phyloP scores from a whole-genome alignment of 2,888 invertebrate genomes.

The Frankliniella fusca region DNA sequence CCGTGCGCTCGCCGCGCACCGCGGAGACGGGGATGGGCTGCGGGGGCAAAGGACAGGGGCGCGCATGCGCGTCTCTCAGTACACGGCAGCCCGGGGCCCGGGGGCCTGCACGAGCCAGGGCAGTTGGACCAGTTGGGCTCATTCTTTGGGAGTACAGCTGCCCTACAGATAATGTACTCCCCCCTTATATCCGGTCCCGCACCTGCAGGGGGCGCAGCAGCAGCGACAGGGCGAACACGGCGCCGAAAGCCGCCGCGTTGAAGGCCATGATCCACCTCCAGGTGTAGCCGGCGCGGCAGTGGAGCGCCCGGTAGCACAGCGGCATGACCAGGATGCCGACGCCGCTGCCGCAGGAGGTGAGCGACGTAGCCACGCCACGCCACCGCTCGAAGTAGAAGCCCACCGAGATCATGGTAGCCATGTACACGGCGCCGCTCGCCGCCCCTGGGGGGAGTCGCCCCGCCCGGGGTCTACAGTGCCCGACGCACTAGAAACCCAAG shows the following conservation, averaged over 20 bases:
- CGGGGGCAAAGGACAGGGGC: too few relatives aligned
- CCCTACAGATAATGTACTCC: too few relatives aligned
- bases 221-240: constrained; percentile 13
- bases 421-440: constrained; percentile 6
- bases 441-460: not conserved
- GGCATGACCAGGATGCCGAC: constrained; percentile 29
- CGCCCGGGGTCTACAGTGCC: too few relatives aligned
- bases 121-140: too few relatives aligned
- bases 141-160: too few relatives aligned
- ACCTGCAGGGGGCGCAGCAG: constrained; percentile 31
- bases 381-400: constrained; percentile 35
- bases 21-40: not conserved
- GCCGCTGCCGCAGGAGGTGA: constrained; percentile 32
- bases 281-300: not conserved
- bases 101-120: too few relatives aligned
- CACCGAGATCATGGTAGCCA: constrained; percentile 27
- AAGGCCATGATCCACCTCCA: not conserved
- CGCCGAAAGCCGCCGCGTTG: constrained; percentile 23
- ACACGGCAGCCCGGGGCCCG: too few relatives aligned
- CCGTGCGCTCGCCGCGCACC: constrained; percentile 13
- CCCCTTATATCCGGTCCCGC: too few relatives aligned
- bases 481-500: too few relatives aligned
- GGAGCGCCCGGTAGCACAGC: not conserved
- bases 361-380: constrained; percentile 31
- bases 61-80: too few relatives aligned